These are phyloP conservation scores for Caenorhabditis inopinata DNA, from an alignment of 1,140 invertebrate genomes.

Conservation along the genomic window DNA sequence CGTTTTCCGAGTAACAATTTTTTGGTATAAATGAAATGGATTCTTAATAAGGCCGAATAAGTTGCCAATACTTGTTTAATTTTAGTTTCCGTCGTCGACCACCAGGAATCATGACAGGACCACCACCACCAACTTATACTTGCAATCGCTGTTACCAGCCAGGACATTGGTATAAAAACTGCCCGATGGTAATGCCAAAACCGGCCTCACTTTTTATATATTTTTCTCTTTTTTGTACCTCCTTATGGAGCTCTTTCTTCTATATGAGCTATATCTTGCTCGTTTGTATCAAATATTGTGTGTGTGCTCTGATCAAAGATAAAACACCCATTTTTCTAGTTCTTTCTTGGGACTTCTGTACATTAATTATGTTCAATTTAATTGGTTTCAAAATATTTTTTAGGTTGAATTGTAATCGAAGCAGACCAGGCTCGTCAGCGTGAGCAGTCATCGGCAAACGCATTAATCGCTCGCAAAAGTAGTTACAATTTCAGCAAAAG, in stretches of 20 bases:
- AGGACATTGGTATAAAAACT: slow-evolving; percentile 94
- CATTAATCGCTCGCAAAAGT: not conserved
- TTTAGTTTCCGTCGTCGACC: slow-evolving; percentile 51
- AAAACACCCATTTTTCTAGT: slow-evolving; percentile 38
- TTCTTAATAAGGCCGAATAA: too few relatives aligned
- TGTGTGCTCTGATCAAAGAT: slow-evolving; percentile 28
- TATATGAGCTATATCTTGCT: slow-evolving; percentile 16
- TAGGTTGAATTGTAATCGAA: not conserved
- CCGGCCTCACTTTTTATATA: not conserved
- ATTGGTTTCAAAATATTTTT: not conserved
- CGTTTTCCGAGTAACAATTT: slow-evolving; percentile 42
- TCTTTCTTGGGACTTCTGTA: not conserved
- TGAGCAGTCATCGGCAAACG: not conserved
- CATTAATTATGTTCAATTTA: not conserved
- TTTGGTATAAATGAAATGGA: too few relatives aligned
- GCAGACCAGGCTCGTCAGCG: not conserved
- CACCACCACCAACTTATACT: slow-evolving; percentile 82
- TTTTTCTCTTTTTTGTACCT: slow-evolving; percentile 39
- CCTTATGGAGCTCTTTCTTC: slow-evolving; percentile 12
- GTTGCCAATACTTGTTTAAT: too few relatives aligned
- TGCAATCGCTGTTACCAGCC: slow-evolving; percentile 88
- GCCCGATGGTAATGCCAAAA: slow-evolving; percentile 73
- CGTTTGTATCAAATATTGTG: slow-evolving; percentile 28
- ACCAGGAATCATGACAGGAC: slow-evolving; percentile 75
- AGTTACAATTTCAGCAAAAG: slow-evolving; percentile 12